phyloP scores from a whole-genome alignment of 2,797 vertebrate species.

The Eutrigla gurnardus region DNA sequence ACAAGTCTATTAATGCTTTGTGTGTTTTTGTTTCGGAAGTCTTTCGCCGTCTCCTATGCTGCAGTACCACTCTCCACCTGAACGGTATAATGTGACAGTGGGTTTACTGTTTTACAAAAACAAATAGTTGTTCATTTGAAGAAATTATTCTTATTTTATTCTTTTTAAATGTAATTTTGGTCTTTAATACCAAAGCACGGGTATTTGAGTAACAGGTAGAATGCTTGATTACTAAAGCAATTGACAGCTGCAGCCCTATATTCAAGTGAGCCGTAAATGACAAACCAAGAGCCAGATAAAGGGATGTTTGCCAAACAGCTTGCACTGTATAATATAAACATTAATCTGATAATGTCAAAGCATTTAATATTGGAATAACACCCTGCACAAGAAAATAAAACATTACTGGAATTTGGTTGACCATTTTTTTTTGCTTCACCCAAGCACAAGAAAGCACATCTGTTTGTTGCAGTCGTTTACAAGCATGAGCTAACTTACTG shows the following conservation, averaged over 20 bases:
- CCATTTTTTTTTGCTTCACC: neutral
- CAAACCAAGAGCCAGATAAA: slow-evolving; percentile 8
- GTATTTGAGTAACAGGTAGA: no score
- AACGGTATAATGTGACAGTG: no score
- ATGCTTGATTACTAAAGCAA: no score
- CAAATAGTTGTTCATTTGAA: no score
- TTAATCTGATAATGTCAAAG: neutral
- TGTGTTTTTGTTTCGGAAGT: no score
- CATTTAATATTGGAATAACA: slow-evolving; percentile 7
- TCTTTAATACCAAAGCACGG: no score
- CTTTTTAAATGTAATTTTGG: no score
- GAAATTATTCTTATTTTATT: no score
- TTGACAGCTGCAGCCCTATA: neutral
- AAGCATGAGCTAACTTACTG: slow-evolving; percentile 85
- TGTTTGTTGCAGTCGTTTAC: slow-evolving; percentile 16
- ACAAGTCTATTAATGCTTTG: no score
- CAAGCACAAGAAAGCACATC: neutral
- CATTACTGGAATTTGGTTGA: slow-evolving; percentile 4
- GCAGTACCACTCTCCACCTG: no score
- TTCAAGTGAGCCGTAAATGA: neutral
- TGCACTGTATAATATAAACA: slow-evolving; percentile 5
- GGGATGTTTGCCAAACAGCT: neutral
- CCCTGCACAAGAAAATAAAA: slow-evolving; percentile 6
- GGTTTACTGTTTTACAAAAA: no score
- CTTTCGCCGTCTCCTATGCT: no score